Conservation (phyloP, 2,888 invertebrate genomes). For the Helicoverpa assulta region DNA sequence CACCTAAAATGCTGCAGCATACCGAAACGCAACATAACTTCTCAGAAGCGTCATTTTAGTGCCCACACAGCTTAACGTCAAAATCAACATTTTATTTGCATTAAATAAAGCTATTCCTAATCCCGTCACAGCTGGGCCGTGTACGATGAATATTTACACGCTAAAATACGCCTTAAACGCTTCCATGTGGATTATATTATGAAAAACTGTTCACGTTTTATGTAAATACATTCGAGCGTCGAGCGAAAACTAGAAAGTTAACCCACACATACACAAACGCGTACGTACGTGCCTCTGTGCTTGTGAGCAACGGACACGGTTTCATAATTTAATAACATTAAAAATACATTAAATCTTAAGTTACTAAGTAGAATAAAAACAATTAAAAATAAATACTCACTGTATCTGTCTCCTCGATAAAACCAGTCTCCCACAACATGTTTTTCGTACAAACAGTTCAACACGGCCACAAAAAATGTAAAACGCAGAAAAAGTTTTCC, state of each 20-base stretch:
- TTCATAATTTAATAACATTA: slow-evolving; percentile 80
- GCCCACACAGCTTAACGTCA: slow-evolving; percentile 68
- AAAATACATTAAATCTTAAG: slow-evolving; percentile 64
- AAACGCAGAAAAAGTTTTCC: slow-evolving; percentile 37
- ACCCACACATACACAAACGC: slow-evolving; percentile 77
- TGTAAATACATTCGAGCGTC: slow-evolving; percentile 86
- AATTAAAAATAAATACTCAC: slow-evolving; percentile 74
- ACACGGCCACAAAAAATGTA: slow-evolving; percentile 76
- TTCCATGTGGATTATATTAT: slow-evolving; percentile 87
- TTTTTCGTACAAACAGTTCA: slow-evolving; percentile 77
- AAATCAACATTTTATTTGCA: slow-evolving; percentile 77
- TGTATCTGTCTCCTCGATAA: slow-evolving; percentile 86
- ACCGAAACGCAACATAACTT: slow-evolving; percentile 39
- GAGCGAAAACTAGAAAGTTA: slow-evolving; percentile 90
- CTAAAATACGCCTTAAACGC: slow-evolving; percentile 79
- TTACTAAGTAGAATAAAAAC: slow-evolving; percentile 45
- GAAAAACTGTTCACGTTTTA: slow-evolving; percentile 90
- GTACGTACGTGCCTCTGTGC: slow-evolving; percentile 55
- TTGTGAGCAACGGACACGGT: slow-evolving; percentile 75
- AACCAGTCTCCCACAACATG: slow-evolving; percentile 88
- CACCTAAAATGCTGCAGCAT: slow-evolving; percentile 61
- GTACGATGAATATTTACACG: slow-evolving; percentile 84
- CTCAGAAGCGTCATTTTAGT: slow-evolving; percentile 61
- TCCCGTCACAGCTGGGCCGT: slow-evolving; percentile 76
- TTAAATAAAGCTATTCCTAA: slow-evolving; percentile 82